phyloP scores from a whole-genome alignment of 2,113 vertebrate species.

The Nesoenas mayeri region DNA sequence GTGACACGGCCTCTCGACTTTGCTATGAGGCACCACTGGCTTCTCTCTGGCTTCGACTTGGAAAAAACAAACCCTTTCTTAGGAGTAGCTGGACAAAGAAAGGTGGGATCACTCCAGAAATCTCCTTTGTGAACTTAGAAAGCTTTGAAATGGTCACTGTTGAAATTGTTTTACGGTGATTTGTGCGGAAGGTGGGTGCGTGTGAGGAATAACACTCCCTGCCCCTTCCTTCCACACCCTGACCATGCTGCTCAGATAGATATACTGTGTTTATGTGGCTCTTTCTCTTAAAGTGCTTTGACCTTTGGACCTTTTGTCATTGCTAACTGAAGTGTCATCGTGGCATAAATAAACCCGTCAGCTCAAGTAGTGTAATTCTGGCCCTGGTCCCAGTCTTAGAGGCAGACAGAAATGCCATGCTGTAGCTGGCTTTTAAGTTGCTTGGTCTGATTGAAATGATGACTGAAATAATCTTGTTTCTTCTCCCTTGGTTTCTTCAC shows the following conservation, averaged over 20 bases:
- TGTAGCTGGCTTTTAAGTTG: conserved; percentile 8
- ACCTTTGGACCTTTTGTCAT: conserved; percentile 25
- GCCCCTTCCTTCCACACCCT: background rate
- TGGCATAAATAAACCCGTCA: conserved; percentile 1
- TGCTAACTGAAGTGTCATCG: background rate
- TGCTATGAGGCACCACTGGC: background rate
- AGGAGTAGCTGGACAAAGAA: background rate
- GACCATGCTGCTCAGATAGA: background rate
- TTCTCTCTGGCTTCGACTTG: background rate
- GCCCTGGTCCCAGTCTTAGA: conserved; percentile 1
- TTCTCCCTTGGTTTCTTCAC: conserved; percentile 15
- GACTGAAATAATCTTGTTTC: background rate
- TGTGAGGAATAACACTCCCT: background rate
- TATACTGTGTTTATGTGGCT: background rate
- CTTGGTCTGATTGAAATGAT: background rate
- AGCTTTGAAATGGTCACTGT: background rate
- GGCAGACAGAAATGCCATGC: background rate
- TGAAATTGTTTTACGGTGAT: background rate
- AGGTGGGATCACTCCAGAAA: background rate
- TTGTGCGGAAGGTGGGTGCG: background rate
- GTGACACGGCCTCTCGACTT: fast-evolving
- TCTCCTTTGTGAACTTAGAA: background rate
- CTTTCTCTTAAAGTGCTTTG: background rate
- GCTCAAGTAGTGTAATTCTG: conserved; percentile 24
- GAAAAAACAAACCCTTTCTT: background rate